Base-by-base conservation (phyloP, 2,113 vertebrate genomes). In the Hiodon alosoides region DNA sequence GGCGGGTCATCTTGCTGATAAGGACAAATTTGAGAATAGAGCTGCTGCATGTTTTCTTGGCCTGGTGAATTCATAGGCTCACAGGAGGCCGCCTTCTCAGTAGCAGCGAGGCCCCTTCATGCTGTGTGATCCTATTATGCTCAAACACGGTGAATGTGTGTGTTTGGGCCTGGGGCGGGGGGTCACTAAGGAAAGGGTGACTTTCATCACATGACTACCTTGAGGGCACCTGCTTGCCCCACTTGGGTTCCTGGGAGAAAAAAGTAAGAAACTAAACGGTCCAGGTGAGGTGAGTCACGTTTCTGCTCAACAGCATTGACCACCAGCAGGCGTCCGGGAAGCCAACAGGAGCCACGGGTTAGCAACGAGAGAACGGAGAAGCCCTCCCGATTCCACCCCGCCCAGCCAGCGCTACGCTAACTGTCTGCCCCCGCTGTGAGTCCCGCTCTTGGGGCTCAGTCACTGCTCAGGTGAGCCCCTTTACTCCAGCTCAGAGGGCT, bases 251-350 rank as follows among this genome's bases (percentile, higher is more conserved):
- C 68, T 76, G 83, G 80, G 81, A 78, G 77, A 82, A 81, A 80
- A 79, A 86, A 84, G 88, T 87, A 87, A 86, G 78, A 86, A 50
- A 85, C 83, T 83, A 88, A 87, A 85, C 79, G 85, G 83, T 86
- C 78, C 31, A 31, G 31, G 31, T 31, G 31, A 31, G 31, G 31
- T 31, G 31, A 31, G 31, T 31, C 31, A 31, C 31, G 31, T 31
- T 31, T 31, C 31, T 31, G 31, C 31, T 31, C 31, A 31, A 31
- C 31, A 2, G 31, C 31, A 31, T 31, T 31, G 31, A 0, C 31
- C 31, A 31, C 31, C 31, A 31, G 31, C 31, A 31, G 31, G 31
- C 31, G 31, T 31, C 31, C 31, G 31, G 31, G 31, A 31, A 31
- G 31, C 31, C 31, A 31, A 31, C 31, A 31, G 31, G 31, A 31